Conservation (phyloP, 2,113 vertebrate species). For the Vimba vimba region DNA sequence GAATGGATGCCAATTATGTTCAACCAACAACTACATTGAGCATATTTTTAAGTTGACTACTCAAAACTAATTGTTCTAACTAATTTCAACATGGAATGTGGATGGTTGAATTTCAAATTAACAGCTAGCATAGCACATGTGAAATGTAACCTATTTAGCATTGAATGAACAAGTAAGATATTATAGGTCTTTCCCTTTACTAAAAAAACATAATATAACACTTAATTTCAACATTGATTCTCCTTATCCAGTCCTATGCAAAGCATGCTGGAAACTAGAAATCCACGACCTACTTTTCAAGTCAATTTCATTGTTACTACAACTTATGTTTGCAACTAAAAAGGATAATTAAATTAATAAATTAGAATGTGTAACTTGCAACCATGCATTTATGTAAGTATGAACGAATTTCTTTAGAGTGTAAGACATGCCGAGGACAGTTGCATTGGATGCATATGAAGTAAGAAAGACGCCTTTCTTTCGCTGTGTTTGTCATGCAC, state of each 20-base stretch:
- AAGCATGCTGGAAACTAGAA: no score
- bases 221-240: no score
- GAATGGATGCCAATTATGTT: neutral
- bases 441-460: neutral
- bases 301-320: no score
- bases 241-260: no score
- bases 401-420: neutral
- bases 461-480: neutral
- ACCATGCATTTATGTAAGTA: neutral
- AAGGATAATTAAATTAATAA: neutral
- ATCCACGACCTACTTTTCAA: no score
- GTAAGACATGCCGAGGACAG: neutral
- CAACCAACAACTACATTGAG: neutral
- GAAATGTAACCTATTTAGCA: no score
- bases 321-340: no score
- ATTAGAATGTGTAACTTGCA: neutral
- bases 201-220: no score
- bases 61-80: neutral
- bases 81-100: no score
- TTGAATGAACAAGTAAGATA: no score
- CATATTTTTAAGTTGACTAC: neutral
- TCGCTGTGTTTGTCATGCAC: neutral
- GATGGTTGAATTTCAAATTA: neutral
- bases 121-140: neutral
- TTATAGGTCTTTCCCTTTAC: no score